Conservation (phyloP, 92 coral and sea anemone genomes). For the Pocillopora grandis region DNA sequence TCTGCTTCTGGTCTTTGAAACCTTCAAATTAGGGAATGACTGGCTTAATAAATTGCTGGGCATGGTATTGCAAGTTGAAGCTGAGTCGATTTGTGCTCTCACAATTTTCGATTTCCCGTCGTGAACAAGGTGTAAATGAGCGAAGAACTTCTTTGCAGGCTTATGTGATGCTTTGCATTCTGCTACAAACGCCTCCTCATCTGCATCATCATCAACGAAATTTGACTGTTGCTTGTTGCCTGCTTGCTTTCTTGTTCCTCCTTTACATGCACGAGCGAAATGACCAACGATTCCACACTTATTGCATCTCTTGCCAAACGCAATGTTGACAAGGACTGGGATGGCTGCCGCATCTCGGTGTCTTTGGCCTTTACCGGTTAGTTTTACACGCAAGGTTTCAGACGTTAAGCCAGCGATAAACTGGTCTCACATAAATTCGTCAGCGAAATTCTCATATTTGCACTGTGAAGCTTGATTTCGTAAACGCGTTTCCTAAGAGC, state of each 20-base stretch:
- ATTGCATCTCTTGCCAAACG: constrained; percentile 37
- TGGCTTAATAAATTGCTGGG: constrained; percentile 33
- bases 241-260: constrained; percentile 33
- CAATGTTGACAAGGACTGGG: constrained; percentile 48
- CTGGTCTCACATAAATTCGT: too few species aligned
- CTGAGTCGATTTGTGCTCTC: constrained; percentile 57
- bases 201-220: constrained; percentile 41
- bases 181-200: constrained; percentile 42
- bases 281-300: constrained; percentile 53
- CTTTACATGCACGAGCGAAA: constrained; percentile 49
- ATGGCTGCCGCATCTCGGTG: neutral
- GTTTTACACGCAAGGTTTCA: too few species aligned
- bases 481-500: too few species aligned
- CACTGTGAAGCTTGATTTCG: too few species aligned
- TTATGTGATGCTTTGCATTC: constrained; percentile 29
- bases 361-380: too few species aligned
- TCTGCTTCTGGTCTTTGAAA: constrained; percentile 37
- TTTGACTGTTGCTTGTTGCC: constrained; percentile 44
- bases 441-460: too few species aligned
- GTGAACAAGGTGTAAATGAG: constrained; percentile 48
- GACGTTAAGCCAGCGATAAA: too few species aligned
- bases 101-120: constrained; percentile 41
- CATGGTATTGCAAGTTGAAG: constrained; percentile 59
- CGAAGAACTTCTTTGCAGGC: constrained; percentile 7
- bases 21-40: constrained; percentile 38